These are phyloP conservation scores for Zalophus californianus DNA, from an alignment of 2,797 vertebrate species.

Conservation along the genomic window DNA sequence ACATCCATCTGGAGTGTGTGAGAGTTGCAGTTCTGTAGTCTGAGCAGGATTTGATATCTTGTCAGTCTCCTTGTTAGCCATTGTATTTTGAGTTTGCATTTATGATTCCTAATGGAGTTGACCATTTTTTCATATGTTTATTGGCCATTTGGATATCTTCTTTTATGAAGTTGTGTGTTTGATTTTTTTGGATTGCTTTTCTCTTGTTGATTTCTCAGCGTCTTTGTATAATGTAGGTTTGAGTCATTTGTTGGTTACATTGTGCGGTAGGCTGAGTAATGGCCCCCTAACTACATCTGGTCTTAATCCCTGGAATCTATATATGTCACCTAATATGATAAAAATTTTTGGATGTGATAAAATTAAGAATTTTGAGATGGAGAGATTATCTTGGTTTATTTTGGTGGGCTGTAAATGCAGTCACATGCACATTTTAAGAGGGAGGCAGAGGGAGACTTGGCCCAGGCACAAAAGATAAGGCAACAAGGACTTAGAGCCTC, in stretches of 20 bases:
- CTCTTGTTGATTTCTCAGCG: background rate
- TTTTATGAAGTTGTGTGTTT: background rate
- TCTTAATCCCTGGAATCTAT: background rate
- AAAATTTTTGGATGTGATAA: background rate
- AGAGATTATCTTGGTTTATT: background rate
- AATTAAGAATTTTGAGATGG: background rate
- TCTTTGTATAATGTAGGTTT: background rate
- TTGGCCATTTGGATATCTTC: background rate
- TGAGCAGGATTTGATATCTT: background rate
- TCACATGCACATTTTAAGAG: background rate
- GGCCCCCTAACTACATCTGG: background rate
- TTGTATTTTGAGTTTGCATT: background rate
- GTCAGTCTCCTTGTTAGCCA: background rate
- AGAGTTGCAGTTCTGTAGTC: background rate
- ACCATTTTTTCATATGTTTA: background rate
- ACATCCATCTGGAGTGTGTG: background rate
- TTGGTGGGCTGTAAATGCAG: background rate
- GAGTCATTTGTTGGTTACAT: background rate
- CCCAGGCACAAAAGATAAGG: background rate
- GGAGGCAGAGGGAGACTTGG: background rate
- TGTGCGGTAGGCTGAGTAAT: background rate
- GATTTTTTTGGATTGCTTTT: background rate
- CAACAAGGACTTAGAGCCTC: background rate
- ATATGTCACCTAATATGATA: background rate
- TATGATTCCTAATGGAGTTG: background rate